phyloP scores from a whole-genome alignment of 2,113 vertebrate genomes.

The Oxygymnocypris stewartii region DNA sequence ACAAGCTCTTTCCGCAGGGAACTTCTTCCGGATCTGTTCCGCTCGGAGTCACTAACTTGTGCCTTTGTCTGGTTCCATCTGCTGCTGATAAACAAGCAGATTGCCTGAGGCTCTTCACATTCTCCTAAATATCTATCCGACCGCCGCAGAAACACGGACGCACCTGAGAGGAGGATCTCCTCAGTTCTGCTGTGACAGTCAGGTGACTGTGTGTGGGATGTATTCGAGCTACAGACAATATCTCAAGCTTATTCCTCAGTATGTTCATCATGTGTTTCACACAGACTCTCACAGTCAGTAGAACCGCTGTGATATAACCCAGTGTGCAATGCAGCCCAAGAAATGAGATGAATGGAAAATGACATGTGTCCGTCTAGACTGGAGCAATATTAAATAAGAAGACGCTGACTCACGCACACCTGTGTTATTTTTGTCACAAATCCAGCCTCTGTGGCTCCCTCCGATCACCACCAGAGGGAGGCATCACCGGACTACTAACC shows the following conservation, averaged over 20 bases:
- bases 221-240: background rate
- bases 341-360: background rate
- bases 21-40: slow-evolving; percentile 62
- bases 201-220: background rate
- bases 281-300: background rate
- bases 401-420: no score
- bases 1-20: slow-evolving; percentile 79
- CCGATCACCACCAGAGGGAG: no score
- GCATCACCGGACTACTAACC: no score
- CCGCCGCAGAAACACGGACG: background rate
- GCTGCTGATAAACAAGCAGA: slow-evolving; percentile 38
- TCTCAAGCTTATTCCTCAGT: background rate
- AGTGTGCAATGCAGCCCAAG: background rate
- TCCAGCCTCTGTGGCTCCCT: no score
- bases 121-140: slow-evolving; percentile 9
- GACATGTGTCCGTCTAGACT: background rate
- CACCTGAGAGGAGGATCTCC: background rate
- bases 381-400: background rate
- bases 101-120: slow-evolving; percentile 22
- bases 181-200: background rate
- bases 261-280: background rate
- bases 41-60: slow-evolving; percentile 44
- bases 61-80: slow-evolving; percentile 16
- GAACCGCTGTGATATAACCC: background rate
- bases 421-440: no score